A percentile compares a stretch with the other conserved stretches of the same genome.
These are phyloP conservation scores for Sinella curviseta DNA, from an alignment of 1,140 invertebrate genomes.

Conservation along the genomic window DNA sequence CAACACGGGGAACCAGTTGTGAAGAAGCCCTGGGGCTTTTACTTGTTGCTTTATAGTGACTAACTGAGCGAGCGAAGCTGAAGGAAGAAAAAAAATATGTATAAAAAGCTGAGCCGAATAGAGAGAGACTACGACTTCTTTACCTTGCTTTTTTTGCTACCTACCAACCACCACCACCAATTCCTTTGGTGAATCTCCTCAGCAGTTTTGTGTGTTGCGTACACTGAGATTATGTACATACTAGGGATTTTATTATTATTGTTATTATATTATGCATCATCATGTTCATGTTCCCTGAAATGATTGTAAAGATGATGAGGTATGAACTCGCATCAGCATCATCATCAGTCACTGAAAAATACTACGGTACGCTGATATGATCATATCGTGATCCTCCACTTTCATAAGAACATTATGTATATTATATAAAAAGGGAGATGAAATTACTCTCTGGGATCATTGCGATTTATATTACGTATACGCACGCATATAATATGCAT, in stretches of 20 bases:
- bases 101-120: background rate
- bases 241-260: slow-evolving; percentile 4
- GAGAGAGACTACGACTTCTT: too few species aligned
- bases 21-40: slow-evolving; percentile 11
- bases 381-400: slow-evolving; percentile 8
- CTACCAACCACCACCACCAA: too few species aligned
- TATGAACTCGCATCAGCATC: background rate
- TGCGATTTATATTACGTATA: too few species aligned
- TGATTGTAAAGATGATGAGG: background rate
- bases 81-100: background rate
- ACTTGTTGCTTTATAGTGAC: slow-evolving; percentile 4
- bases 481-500: too few species aligned
- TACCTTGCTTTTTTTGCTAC: too few species aligned
- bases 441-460: background rate
- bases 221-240: background rate
- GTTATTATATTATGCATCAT: slow-evolving; percentile 21
- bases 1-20: slow-evolving; percentile 25
- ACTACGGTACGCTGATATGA: background rate
- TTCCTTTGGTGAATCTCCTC: too few species aligned
- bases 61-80: background rate
- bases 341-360: background rate
- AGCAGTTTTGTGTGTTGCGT: too few species aligned
- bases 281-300: slow-evolving; percentile 15
- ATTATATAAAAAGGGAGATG: background rate
- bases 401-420: background rate